Conservation (phyloP, 2,888 invertebrate species). For the Ophonus ardosiacus region DNA sequence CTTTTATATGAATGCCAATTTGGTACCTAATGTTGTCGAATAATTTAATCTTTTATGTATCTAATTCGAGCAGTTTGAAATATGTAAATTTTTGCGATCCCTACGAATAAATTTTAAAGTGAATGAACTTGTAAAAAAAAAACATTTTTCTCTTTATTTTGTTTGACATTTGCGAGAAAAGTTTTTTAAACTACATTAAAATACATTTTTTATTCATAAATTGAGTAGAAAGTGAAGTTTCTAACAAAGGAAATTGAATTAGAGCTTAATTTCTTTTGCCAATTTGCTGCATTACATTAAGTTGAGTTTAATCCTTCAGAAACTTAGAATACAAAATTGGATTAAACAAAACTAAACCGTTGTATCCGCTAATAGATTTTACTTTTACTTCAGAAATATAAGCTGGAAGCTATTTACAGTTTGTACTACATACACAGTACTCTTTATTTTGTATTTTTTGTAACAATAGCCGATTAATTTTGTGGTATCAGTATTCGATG, state of each 20-base stretch:
- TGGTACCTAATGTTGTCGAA: background rate
- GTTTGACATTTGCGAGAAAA: conserved; percentile 5
- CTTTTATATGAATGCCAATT: background rate
- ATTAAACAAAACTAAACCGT: too few species aligned
- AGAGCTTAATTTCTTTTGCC: background rate
- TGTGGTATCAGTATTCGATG: too few species aligned
- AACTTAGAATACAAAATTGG: too few species aligned
- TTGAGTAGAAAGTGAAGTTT: conserved; percentile 23
- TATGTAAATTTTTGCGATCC: background rate
- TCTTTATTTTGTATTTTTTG: too few species aligned
- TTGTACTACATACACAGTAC: too few species aligned
- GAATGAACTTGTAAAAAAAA: background rate
- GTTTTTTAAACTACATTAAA: background rate
- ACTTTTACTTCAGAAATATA: too few species aligned
- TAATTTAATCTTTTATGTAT: background rate
- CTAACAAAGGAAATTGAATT: conserved; percentile 13
- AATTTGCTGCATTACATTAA: background rate
- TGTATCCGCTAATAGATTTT: too few species aligned
- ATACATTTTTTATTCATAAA: conserved; percentile 19
- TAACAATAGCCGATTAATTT: too few species aligned
- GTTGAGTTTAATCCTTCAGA: too few species aligned
- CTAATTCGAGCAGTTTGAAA: background rate
- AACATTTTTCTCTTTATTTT: background rate
- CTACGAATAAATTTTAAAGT: background rate
- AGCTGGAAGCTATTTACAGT: too few species aligned